Percentiles rank a stretch among this genome's conserved stretches.
Evolutionary conservation across 1,140 invertebrate genomes (phyloP).

Genomic region (Psix sp.): DNA sequence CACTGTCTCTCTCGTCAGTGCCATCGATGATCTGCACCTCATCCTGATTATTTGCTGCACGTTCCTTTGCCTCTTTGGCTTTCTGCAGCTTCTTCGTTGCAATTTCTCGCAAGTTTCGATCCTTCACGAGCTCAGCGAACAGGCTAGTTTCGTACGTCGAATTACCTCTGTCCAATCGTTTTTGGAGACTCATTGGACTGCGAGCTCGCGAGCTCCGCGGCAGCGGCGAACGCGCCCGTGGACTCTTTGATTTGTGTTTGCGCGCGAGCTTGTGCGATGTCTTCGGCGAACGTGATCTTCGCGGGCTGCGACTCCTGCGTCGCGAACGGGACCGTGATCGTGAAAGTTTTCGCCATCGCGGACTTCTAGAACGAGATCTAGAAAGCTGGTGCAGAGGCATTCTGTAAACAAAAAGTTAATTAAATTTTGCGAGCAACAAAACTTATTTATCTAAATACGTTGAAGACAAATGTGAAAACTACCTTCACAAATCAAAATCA

Average conservation of each 20-base stretch:
- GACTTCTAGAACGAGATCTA: slow-evolving; percentile 73
- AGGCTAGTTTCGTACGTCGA: slow-evolving; percentile 89
- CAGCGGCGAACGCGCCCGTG: slow-evolving; percentile 70
- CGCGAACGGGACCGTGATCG: slow-evolving; percentile 72
- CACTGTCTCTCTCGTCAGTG: slow-evolving; percentile 70
- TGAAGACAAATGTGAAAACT: too few relatives aligned
- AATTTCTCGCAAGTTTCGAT: slow-evolving; percentile 86
- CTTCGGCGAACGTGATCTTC: slow-evolving; percentile 75
- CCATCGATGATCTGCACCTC: slow-evolving; percentile 75
- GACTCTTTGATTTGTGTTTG: slow-evolving; percentile 74
- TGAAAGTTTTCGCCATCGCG: slow-evolving; percentile 68
- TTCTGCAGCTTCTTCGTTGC: slow-evolving; percentile 83
- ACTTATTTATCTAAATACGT: too few relatives aligned
- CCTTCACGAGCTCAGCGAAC: slow-evolving; percentile 91
- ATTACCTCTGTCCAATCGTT: slow-evolving; percentile 76
- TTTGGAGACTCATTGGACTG: slow-evolving; percentile 72
- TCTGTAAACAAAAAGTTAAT: slow-evolving; percentile 40
- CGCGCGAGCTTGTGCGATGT: slow-evolving; percentile 67
- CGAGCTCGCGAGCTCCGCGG: slow-evolving; percentile 67
- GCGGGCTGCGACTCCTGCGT: slow-evolving; percentile 70
- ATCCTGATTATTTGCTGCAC: slow-evolving; percentile 70
- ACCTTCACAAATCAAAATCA: too few relatives aligned
- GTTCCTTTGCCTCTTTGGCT: slow-evolving; percentile 76
- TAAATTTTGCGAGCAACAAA: too few relatives aligned
- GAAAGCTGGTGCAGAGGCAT: slow-evolving; percentile 68